Conservation (phyloP, 2,797 vertebrate genomes). For the Syndactyla subalaris region DNA sequence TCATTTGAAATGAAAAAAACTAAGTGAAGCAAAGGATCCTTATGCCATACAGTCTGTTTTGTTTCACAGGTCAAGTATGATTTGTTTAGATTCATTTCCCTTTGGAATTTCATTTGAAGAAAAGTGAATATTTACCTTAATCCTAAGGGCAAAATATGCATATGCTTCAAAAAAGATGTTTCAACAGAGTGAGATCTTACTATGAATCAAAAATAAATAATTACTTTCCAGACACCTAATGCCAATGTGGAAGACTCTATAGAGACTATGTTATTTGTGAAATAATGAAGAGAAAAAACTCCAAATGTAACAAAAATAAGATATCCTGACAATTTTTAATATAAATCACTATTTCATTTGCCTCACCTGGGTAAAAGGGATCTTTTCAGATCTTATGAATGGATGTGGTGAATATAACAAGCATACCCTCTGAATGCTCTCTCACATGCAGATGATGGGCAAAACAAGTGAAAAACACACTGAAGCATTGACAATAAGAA, state of each 20-base stretch:
- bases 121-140: background rate
- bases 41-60: background rate
- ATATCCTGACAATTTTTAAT: background rate
- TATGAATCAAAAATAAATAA: background rate
- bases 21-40: background rate
- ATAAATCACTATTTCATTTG: background rate
- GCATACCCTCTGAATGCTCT: background rate
- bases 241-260: background rate
- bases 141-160: background rate
- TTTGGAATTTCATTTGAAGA: background rate
- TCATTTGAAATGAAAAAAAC: background rate
- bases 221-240: background rate
- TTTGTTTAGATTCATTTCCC: background rate
- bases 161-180: background rate
- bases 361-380: background rate
- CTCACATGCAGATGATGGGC: background rate
- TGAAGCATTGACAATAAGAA: background rate
- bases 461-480: background rate
- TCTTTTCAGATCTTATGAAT: background rate
- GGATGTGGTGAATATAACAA: background rate
- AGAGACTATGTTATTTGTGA: background rate
- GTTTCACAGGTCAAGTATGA: background rate
- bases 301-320: background rate
- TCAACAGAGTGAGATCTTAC: background rate
- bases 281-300: background rate